phyloP scores from a whole-genome alignment of 2,797 vertebrate genomes.

The Babyrousa celebensis region DNA sequence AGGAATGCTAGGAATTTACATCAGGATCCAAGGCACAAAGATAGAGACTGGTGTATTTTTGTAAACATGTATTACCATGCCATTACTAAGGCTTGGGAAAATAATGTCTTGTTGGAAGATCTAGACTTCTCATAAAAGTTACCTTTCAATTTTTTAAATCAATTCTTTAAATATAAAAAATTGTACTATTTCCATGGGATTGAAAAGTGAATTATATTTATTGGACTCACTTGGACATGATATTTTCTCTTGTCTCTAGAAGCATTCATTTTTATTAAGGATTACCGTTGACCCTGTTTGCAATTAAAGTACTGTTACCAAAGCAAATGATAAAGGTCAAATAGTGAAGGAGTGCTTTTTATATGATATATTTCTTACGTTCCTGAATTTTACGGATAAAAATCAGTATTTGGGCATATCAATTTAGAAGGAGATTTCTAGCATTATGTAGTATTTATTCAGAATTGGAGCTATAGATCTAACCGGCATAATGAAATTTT shows the following conservation, averaged over 20 bases:
- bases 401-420: slow-evolving; percentile 6
- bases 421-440: slow-evolving; percentile 59
- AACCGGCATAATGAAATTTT: slow-evolving; percentile 2
- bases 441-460: slow-evolving; percentile 46
- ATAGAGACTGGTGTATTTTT: neutral
- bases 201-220: slow-evolving; percentile 67
- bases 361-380: slow-evolving; percentile 51
- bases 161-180: slow-evolving; percentile 2
- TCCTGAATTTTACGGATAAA: slow-evolving; percentile 69
- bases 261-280: slow-evolving; percentile 48
- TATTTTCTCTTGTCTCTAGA: slow-evolving; percentile 71
- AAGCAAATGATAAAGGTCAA: slow-evolving; percentile 70
- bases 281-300: neutral
- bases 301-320: slow-evolving; percentile 57
- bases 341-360: slow-evolving; percentile 5
- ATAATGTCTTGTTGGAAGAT: slow-evolving; percentile 39
- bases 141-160: slow-evolving; percentile 40
- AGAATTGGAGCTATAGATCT: slow-evolving; percentile 30
- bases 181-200: slow-evolving; percentile 53
- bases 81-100: slow-evolving; percentile 37
- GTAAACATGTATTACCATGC: slow-evolving; percentile 12
- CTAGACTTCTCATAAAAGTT: slow-evolving; percentile 59
- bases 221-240: neutral
- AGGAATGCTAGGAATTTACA: slow-evolving; percentile 17
- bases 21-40: slow-evolving; percentile 38